Evolutionary conservation across 2,113 vertebrate species (phyloP), one percentile per base, ranked within the genome.

Genomic region (Phaetusa simplex): DNA sequence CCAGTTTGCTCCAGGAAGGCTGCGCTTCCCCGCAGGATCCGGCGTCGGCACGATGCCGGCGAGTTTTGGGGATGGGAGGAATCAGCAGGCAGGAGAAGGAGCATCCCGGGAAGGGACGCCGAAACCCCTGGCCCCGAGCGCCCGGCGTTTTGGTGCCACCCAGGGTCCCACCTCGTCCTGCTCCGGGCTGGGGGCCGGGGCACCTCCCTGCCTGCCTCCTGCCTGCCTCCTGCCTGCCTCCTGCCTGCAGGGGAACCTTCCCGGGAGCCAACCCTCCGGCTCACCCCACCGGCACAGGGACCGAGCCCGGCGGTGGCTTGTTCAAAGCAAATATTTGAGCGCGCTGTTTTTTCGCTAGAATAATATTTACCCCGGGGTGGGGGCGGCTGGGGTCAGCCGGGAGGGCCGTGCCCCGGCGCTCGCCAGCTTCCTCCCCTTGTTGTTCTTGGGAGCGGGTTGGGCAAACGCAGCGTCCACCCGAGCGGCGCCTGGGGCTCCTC

Each of bases 311-410:
- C 10, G 3, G 4, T 32, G 47, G 20, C 24, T 29, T 26, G 32
- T 61, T 73, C 86, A 89, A 34, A 93, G 30, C 89, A 92, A 96
- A 94, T 84, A 94, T 93, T 91, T 82, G 86, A 42, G 71, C 38
- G 17, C 29, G 61, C 45, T 27, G 77, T 2, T 7, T 45, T 65
- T 58, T 24, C 9, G 10, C 77, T 94, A 21, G 42, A 53, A 91
- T 90, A 65, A 95, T 93, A 88, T 97, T 97, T 94, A 94, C 88
- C 82, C 74, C 4, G 2, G 61, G 84, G 66, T 45, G 43, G 62
- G 0, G 3, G 29, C n/a, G 14, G 83, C 1, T 45, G 49, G 84
- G 95, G 88, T 93, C 91, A 90, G 61, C 40, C 0, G 2, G 53
- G 61, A 5, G 19, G 43, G 67, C 59, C 1, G 1, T 49, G 80